phyloP scores from a whole-genome alignment of 1,140 invertebrate genomes.

The Drosophila busckii region DNA sequence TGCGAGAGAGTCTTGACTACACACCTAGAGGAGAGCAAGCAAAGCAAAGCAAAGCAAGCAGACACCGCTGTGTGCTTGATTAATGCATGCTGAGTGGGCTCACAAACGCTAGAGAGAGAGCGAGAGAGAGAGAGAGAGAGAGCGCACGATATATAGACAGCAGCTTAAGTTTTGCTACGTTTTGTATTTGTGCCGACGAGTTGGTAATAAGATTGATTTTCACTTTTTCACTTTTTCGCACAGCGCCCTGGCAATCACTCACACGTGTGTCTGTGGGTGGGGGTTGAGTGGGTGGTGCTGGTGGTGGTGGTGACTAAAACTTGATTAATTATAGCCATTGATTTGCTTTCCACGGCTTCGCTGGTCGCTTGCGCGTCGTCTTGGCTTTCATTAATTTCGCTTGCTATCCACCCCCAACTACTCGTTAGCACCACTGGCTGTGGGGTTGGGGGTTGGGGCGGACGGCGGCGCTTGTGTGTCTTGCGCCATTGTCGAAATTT shows the following conservation, averaged over 20 bases:
- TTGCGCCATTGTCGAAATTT: slow-evolving; percentile 56
- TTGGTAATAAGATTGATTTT: slow-evolving; percentile 75
- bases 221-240: slow-evolving; percentile 52
- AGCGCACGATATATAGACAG: not conserved
- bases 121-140: not conserved
- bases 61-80: slow-evolving; percentile 13
- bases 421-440: too few species aligned
- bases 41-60: too few species aligned
- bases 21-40: too few species aligned
- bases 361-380: not conserved
- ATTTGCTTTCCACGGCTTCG: slow-evolving; percentile 71
- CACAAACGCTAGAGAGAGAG: not conserved
- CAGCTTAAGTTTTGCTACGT: too few species aligned
- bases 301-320: slow-evolving; percentile 50
- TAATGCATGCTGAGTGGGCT: slow-evolving; percentile 23
- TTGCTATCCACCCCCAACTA: slow-evolving; percentile 10
- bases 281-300: not conserved
- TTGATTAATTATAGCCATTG: slow-evolving; percentile 76
- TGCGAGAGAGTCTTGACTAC: slow-evolving; percentile 20
- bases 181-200: slow-evolving; percentile 24
- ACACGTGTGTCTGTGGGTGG: slow-evolving; percentile 56
- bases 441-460: too few species aligned
- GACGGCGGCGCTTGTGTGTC: too few species aligned
- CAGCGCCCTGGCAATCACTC: slow-evolving; percentile 45
- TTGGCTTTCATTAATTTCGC: slow-evolving; percentile 64